phyloP scores from a whole-genome alignment of 2,113 vertebrate species.

The Glareola pratincola region DNA sequence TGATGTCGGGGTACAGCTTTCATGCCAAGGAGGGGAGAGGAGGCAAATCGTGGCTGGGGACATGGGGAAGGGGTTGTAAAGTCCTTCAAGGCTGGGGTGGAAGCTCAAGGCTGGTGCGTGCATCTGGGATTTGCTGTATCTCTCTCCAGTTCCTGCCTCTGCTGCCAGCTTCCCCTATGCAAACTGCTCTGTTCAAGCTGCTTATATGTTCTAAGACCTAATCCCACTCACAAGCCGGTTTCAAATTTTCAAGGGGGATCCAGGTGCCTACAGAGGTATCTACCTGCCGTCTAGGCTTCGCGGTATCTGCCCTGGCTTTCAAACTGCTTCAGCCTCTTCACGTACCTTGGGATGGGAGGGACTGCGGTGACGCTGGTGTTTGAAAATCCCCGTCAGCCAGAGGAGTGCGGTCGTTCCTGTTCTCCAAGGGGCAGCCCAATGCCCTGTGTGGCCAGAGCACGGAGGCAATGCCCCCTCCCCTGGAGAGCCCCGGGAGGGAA shows the following conservation, averaged over 20 bases:
- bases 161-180: neutral
- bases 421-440: neutral
- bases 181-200: neutral
- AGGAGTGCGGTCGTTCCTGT: neutral
- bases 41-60: neutral
- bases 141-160: neutral
- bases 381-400: neutral
- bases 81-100: neutral
- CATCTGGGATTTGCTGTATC: neutral
- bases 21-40: neutral
- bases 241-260: neutral
- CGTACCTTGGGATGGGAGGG: neutral
- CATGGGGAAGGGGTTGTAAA: rapidly evolving
- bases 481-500: neutral
- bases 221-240: neutral
- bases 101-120: neutral
- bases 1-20: neutral
- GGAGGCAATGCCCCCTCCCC: neutral
- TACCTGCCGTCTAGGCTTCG: neutral
- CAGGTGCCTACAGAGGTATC: neutral
- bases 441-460: neutral
- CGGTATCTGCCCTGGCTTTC: neutral
- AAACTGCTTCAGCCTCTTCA: neutral
- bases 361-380: neutral
- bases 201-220: neutral